phyloP scores from a whole-genome alignment of 2,113 vertebrate genomes.

The Trogon melanurus region DNA sequence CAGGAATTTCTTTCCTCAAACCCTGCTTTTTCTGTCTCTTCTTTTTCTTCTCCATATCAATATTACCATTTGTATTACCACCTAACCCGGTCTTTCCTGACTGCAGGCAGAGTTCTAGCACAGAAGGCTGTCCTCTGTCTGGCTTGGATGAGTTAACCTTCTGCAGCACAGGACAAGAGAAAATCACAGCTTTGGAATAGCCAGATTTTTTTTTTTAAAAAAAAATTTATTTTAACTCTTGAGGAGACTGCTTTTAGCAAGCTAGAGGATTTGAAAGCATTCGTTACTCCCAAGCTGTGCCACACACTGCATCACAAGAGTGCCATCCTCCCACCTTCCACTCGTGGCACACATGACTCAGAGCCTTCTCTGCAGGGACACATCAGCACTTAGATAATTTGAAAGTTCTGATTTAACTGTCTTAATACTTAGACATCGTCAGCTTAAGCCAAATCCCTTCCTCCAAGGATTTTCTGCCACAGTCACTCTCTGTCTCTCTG shows the following conservation, averaged over 20 bases:
- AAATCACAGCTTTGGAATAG: not conserved
- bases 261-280: not conserved
- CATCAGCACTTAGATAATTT: conserved; percentile 59
- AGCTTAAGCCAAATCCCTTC: conserved; percentile 19
- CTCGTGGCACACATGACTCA: conserved; percentile 3
- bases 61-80: not conserved
- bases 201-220: not conserved
- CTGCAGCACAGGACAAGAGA: not conserved
- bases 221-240: not conserved
- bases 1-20: not conserved
- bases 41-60: not conserved
- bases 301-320: not conserved
- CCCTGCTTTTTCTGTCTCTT: not conserved
- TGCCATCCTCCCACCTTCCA: conserved; percentile 37
- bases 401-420: conserved; percentile 55
- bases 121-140: not conserved
- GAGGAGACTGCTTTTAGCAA: not conserved
- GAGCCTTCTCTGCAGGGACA: not conserved
- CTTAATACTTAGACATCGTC: conserved; percentile 50
- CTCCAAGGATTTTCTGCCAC: conserved; percentile 4
- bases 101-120: not conserved
- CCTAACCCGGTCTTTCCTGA: not conserved
- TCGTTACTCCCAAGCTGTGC: not conserved
- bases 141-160: not conserved
- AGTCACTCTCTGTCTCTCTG: not conserved